Percentiles rank a stretch among this genome's conserved stretches.
phyloP scores from a whole-genome alignment of 92 coral and sea anemone genomes.

The Nematostella vectensis region DNA sequence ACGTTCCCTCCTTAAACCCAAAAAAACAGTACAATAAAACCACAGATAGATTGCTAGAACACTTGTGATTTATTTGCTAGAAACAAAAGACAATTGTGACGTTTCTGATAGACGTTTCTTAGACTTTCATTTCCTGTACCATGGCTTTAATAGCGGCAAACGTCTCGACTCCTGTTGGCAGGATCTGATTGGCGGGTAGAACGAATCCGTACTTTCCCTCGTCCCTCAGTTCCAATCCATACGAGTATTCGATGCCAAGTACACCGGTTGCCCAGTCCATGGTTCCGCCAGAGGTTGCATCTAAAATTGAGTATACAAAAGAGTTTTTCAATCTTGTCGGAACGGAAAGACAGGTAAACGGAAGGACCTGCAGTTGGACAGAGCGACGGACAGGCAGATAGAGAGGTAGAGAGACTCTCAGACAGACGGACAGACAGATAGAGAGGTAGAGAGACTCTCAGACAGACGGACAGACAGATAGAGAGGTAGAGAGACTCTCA shows the following conservation, averaged over 20 bases:
- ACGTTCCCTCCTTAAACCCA: no score
- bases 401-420: no score
- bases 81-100: no score
- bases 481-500: no score
- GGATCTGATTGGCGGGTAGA: conserved; percentile 56
- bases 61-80: no score
- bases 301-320: conserved; percentile 14
- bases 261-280: conserved; percentile 59
- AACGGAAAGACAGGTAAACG: not conserved
- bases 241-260: conserved; percentile 45
- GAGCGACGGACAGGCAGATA: no score
- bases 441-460: no score
- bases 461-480: no score
- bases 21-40: no score
- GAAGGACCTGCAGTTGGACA: not conserved
- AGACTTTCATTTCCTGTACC: conserved; percentile 45
- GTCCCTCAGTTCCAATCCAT: conserved; percentile 62
- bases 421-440: no score
- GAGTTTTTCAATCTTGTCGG: not conserved
- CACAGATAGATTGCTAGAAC: no score
- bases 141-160: conserved; percentile 63
- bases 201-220: conserved; percentile 55
- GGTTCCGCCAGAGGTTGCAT: conserved; percentile 47
- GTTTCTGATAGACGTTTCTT: no score
- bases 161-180: conserved; percentile 59